Evolutionary conservation across 23 tunicate species (phyloP).

Genomic region (Ascidia mentula): DNA sequence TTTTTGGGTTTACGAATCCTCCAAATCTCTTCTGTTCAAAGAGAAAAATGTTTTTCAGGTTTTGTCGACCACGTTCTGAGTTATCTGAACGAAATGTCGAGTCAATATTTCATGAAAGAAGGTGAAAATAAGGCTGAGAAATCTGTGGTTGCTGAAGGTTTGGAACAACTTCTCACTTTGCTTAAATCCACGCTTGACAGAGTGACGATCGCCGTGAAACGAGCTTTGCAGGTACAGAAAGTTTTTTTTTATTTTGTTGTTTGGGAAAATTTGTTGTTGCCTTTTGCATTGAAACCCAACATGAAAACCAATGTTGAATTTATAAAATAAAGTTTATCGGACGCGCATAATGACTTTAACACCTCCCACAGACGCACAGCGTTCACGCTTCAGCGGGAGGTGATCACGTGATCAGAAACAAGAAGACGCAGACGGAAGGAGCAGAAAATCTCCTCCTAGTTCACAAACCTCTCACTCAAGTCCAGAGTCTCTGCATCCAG

Average conservation of each 20-base stretch:
- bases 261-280: background rate
- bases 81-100: conserved; percentile 52
- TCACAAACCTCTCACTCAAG: conserved; percentile 90
- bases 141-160: conserved; percentile 31
- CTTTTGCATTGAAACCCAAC: background rate
- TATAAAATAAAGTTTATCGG: too few relatives aligned
- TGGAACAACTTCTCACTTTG: conserved; percentile 43
- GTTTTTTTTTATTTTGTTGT: background rate
- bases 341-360: too few relatives aligned
- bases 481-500: conserved; percentile 70
- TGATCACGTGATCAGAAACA: background rate
- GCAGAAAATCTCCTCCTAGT: conserved; percentile 75
- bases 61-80: conserved; percentile 38
- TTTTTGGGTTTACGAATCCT: too few relatives aligned
- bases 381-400: background rate
- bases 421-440: conserved; percentile 52
- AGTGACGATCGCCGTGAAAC: conserved; percentile 77
- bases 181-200: conserved; percentile 66
- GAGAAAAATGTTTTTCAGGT: too few relatives aligned
- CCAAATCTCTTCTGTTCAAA: too few relatives aligned
- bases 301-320: background rate
- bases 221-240: conserved; percentile 57
- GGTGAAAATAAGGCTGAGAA: background rate
- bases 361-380: background rate
- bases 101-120: conserved; percentile 22